Conservation (phyloP, 1,140 invertebrate genomes). For the Achatina immaculata region DNA sequence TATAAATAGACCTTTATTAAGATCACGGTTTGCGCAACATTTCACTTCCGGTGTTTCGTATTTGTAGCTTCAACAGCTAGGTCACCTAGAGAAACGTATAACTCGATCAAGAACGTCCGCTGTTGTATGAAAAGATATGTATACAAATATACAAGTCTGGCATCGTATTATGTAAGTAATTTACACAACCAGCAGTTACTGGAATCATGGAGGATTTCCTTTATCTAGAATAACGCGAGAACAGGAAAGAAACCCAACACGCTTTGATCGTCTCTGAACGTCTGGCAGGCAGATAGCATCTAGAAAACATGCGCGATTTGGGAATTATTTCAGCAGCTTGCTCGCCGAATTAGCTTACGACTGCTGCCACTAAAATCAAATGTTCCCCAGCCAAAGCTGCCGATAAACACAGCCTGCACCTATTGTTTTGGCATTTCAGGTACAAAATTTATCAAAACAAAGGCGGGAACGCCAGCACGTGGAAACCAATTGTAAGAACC, state of each 20-base stretch:
- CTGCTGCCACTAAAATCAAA: not conserved
- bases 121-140: not conserved
- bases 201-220: not conserved
- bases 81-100: not conserved
- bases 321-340: constrained; percentile 5
- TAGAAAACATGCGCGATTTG: not conserved
- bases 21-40: not conserved
- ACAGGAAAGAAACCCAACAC: not conserved
- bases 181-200: not conserved
- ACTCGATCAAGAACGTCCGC: not conserved
- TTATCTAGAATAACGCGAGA: not conserved
- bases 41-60: not conserved
- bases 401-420: constrained; percentile 3
- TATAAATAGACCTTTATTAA: too few species aligned
- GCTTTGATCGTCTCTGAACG: not conserved
- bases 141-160: not conserved
- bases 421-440: constrained; percentile 18
- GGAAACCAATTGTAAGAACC: not conserved
- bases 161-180: not conserved
- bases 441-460: constrained; percentile 17
- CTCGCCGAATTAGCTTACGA: constrained; percentile 1
- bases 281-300: not conserved
- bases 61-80: too few species aligned
- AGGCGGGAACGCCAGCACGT: not conserved
- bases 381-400: not conserved